Percentiles rank a stretch among this genome's conserved stretches.
Evolutionary conservation across 64 coral and sea anemone genomes (phyloP).

Genomic region (Dendrophyllia cribrosa): DNA sequence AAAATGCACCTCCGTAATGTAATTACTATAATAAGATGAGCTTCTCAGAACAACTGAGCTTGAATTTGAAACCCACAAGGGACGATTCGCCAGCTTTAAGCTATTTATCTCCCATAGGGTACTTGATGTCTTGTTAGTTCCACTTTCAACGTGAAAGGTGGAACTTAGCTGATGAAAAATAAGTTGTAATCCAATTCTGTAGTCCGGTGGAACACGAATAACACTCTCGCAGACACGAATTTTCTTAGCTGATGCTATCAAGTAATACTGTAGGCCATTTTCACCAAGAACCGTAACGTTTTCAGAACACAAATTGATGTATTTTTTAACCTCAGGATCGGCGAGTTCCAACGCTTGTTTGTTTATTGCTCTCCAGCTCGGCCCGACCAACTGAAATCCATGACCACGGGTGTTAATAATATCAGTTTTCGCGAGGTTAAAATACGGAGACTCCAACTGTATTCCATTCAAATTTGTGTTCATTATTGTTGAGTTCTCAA

Average conservation of each 20-base stretch:
- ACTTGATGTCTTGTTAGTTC: slow-evolving; percentile 9
- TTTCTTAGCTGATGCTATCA: not conserved
- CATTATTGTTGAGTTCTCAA: slow-evolving; percentile 39
- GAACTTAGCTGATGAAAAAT: not conserved
- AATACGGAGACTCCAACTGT: slow-evolving; percentile 46
- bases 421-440: slow-evolving; percentile 22
- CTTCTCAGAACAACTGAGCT: slow-evolving; percentile 9
- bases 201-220: slow-evolving; percentile 33
- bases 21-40: not conserved
- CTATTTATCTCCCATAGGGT: slow-evolving; percentile 46
- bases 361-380: slow-evolving; percentile 50
- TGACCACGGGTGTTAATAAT: slow-evolving; percentile 24
- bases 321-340: slow-evolving; percentile 9
- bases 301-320: slow-evolving; percentile 39
- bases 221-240: slow-evolving; percentile 35
- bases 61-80: slow-evolving; percentile 1
- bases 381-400: slow-evolving; percentile 48
- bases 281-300: slow-evolving; percentile 58
- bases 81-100: slow-evolving; percentile 9
- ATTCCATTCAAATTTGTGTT: slow-evolving; percentile 48
- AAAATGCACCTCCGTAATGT: not conserved
- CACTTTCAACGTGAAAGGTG: slow-evolving; percentile 48
- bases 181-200: slow-evolving; percentile 65
- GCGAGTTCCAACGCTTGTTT: slow-evolving; percentile 43
- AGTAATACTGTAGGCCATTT: slow-evolving; percentile 4